Evolutionary conservation across 2,888 invertebrate genomes (phyloP), one percentile per base, ranked within the genome.

Genomic region (Netelia fuscicornis): DNA sequence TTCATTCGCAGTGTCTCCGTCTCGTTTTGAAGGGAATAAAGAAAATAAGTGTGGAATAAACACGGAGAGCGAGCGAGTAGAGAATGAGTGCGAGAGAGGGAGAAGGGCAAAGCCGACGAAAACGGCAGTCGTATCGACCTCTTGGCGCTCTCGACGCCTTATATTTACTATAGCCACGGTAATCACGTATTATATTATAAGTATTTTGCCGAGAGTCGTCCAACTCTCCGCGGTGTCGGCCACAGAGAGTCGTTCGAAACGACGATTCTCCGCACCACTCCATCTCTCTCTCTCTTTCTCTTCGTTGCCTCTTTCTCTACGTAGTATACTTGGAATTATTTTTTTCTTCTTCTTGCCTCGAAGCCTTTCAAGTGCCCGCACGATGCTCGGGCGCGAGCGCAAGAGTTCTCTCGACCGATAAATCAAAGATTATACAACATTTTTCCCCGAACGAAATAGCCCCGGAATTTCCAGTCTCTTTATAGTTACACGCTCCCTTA

Each of bases 221-320:
- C 78, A 74, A 95, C 90, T 95, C 95, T 8, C 93, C 96, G 78
- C 95, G 95, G 95, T 95, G 95, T 90, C 96, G 96, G 95, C 96
- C 96, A 0, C 94, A 95, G 85, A 95, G 95, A 17, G 17, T 37
- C 95, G 96, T 68, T 71, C 76, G 67, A 77, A 81, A 83, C 81
- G 82, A 78, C 86, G 72, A 81, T 80, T 84, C 81, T 81, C 72
- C 68, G 80, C 81, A 80, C 84, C 68, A 60, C 58, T 83, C 79
- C 70, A 81, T 85, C 79, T 68, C 54, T 76, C 44, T 23, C 75
- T 42, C 54, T 37, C 68, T 78, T 17, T 68, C 76, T 67, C 79
- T 78, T 54, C 17, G 48, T 74, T 65, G 54, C 44, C 64, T 75
- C 75, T 62, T 64, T 62, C 62, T 79, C 58, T 1, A 20, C 52